These are phyloP conservation scores for Amphiprion ocellaris DNA, from an alignment of 2,113 vertebrate species.

Conservation along the genomic window DNA sequence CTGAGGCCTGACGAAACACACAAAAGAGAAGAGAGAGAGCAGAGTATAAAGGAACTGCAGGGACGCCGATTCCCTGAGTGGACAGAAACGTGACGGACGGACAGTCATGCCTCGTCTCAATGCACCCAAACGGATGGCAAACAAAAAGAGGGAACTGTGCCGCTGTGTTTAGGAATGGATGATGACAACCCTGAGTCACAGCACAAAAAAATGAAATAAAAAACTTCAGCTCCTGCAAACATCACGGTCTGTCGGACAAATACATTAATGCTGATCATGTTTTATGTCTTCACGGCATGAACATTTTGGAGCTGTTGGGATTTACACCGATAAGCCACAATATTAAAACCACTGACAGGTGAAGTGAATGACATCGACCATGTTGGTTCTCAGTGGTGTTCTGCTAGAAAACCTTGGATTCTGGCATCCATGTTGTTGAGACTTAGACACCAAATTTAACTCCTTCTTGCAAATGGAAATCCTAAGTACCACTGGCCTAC, in stretches of 20 bases:
- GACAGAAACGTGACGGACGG: constrained; percentile 5
- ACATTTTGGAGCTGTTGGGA: no score
- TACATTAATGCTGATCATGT: no score
- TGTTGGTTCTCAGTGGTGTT: no score
- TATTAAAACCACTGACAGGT: no score
- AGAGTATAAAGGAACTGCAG: background rate
- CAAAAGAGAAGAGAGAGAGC: background rate
- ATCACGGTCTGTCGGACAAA: background rate
- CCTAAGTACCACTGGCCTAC: no score
- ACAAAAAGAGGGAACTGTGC: background rate
- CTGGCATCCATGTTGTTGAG: no score
- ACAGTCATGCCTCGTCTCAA: constrained; percentile 3
- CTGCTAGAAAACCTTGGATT: no score
- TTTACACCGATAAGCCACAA: no score
- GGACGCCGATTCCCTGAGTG: background rate
- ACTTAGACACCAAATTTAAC: no score
- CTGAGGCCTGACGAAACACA: constrained; percentile 2
- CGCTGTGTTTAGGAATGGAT: background rate
- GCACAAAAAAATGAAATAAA: background rate
- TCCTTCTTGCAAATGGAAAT: no score
- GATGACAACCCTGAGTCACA: constrained; percentile 15
- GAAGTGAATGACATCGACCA: no score
- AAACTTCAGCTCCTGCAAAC: background rate
- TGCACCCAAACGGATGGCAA: background rate
- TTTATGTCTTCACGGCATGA: no score